Evolutionary conservation across 1,140 invertebrate genomes (phyloP).

Genomic region (Cecropterus lyciades): DNA sequence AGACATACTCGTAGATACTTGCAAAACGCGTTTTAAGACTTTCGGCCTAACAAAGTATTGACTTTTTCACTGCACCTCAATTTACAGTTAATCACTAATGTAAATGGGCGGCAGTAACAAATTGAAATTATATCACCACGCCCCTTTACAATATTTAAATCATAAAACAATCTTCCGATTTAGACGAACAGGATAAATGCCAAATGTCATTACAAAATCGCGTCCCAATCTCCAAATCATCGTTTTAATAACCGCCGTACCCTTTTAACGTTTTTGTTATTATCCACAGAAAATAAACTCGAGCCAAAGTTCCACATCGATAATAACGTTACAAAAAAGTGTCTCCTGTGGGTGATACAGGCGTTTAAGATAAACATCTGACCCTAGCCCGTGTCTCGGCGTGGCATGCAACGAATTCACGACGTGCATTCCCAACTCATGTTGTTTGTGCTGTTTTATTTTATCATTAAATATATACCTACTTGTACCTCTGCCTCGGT

Average conservation of each 20-base stretch:
- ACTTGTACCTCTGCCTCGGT: slow-evolving; percentile 38
- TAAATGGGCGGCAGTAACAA: too few species aligned
- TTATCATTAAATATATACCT: slow-evolving; percentile 56
- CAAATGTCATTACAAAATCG: background rate
- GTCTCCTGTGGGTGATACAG: slow-evolving; percentile 80
- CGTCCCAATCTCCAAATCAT: too few species aligned
- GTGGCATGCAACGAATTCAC: slow-evolving; percentile 76
- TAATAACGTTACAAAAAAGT: slow-evolving; percentile 80
- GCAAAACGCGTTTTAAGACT: too few species aligned
- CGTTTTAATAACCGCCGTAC: slow-evolving; percentile 12
- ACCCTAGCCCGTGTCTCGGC: slow-evolving; percentile 67
- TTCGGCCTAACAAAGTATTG: too few species aligned
- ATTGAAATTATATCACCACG: too few species aligned
- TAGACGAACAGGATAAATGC: background rate
- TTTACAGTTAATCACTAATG: too few species aligned
- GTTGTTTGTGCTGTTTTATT: slow-evolving; percentile 64
- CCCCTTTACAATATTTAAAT: too few species aligned
- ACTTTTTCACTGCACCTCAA: too few species aligned
- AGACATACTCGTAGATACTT: too few species aligned
- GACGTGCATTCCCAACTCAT: slow-evolving; percentile 68
- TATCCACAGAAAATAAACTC: slow-evolving; percentile 46
- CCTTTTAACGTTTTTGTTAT: slow-evolving; percentile 40
- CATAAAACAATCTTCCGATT: background rate
- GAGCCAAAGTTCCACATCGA: slow-evolving; percentile 67
- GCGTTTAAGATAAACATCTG: slow-evolving; percentile 83